These are phyloP conservation scores for Dendroctonus valens DNA, from an alignment of 1,140 invertebrate genomes.

Conservation along the genomic window DNA sequence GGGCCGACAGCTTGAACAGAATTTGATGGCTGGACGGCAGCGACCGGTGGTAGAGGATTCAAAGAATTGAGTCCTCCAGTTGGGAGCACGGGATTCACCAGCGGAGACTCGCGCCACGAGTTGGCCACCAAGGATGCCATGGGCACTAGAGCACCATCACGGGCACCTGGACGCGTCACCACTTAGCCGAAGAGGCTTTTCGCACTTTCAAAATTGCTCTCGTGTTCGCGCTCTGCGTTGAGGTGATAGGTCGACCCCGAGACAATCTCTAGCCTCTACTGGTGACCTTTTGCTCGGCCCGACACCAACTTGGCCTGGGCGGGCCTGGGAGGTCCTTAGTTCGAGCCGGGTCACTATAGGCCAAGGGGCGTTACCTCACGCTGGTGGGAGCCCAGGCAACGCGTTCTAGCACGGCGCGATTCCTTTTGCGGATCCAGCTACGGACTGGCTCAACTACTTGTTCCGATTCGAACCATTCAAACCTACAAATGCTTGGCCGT, in stretches of 20 bases:
- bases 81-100: conserved; percentile 50
- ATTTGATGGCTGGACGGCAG: conserved; percentile 46
- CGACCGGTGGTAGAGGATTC: conserved; percentile 44
- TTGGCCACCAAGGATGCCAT: conserved; percentile 62
- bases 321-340: conserved; percentile 49
- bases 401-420: conserved; percentile 17
- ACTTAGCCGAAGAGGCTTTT: conserved; percentile 32
- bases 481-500: too few species aligned
- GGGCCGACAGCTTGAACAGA: conserved; percentile 41
- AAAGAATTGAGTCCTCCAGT: conserved; percentile 39
- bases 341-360: conserved; percentile 51
- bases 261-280: conserved; percentile 52
- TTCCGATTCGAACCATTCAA: too few species aligned
- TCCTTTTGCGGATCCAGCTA: conserved; percentile 8
- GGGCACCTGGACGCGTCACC: conserved; percentile 36
- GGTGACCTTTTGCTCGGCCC: conserved; percentile 50
- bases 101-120: conserved; percentile 66
- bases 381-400: conserved; percentile 36
- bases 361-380: conserved; percentile 46
- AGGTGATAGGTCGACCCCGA: conserved; percentile 52
- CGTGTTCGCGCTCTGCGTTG: conserved; percentile 34
- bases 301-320: conserved; percentile 51
- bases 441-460: conserved; percentile 2
- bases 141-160: conserved; percentile 56
- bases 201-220: conserved; percentile 35